Evolutionary conservation across 2,113 vertebrate genomes (phyloP).

Genomic region (Psilopsiagon aymara): DNA sequence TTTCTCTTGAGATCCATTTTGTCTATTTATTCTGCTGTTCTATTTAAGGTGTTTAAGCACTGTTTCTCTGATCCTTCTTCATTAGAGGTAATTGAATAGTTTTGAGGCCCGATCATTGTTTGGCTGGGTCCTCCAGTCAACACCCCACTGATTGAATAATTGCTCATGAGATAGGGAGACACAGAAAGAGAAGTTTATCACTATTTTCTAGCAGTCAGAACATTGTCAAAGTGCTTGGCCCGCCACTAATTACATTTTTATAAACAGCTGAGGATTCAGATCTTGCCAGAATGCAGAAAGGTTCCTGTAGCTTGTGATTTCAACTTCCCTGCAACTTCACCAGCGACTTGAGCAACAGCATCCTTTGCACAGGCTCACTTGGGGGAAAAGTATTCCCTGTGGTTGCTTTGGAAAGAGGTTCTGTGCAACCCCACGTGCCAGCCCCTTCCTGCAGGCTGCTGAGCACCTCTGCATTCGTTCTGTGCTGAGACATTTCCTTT

Average conservation of each 20-base stretch:
- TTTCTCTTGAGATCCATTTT: constrained; percentile 62
- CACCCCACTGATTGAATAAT: constrained; percentile 37
- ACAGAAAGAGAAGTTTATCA: constrained; percentile 29
- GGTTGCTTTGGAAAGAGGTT: not conserved
- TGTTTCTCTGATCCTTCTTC: constrained; percentile 55
- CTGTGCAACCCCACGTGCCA: not conserved
- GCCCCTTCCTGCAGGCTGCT: not conserved
- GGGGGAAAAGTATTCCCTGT: not conserved
- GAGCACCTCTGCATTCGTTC: not conserved
- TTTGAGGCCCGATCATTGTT: constrained; percentile 21
- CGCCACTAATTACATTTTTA: constrained; percentile 35
- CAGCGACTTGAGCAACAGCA: not conserved
- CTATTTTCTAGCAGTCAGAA: constrained; percentile 36
- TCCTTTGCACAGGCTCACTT: not conserved
- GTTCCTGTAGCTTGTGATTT: not conserved
- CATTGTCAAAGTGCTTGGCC: constrained; percentile 25
- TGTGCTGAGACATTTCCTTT: constrained; percentile 32
- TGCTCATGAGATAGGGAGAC: not conserved
- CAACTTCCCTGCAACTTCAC: not conserved
- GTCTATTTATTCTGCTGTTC: constrained; percentile 44
- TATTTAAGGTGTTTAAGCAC: constrained; percentile 59
- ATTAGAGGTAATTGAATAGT: constrained; percentile 56
- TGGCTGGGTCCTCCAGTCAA: constrained; percentile 38
- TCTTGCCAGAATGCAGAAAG: not conserved
- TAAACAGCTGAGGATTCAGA: not conserved